Conservation (phyloP, 30 jellyfish, hydroid and myxozoan species). For the Phacellophora camtschatica region DNA sequence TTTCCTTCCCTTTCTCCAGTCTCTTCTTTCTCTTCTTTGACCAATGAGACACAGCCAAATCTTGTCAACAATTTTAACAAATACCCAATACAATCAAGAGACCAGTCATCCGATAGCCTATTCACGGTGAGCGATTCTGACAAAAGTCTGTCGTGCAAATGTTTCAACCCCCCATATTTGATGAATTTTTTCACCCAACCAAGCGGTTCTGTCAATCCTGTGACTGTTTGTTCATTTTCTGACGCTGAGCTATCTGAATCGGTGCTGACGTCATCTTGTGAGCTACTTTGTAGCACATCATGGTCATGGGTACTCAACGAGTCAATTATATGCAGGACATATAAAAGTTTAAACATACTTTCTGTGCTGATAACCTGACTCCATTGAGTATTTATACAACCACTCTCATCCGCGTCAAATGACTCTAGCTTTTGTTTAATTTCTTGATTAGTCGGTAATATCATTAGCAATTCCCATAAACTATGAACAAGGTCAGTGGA, state of each 20-base stretch:
- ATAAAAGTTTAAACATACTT: slow-evolving; percentile 74
- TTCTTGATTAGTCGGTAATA: slow-evolving; percentile 82
- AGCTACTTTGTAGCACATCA: slow-evolving; percentile 23
- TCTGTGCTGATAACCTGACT: slow-evolving; percentile 53
- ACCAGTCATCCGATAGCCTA: slow-evolving; percentile 85
- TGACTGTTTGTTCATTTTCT: slow-evolving; percentile 63
- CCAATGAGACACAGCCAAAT: slow-evolving; percentile 78
- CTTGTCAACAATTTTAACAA: slow-evolving; percentile 84
- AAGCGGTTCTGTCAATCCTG: slow-evolving; percentile 45
- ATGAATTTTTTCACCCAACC: slow-evolving; percentile 85
- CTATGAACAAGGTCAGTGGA: slow-evolving; percentile 73
- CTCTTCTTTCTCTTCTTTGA: slow-evolving; percentile 57
- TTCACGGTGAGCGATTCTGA: slow-evolving; percentile 39
- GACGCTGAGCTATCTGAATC: slow-evolving; percentile 88
- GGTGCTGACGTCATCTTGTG: slow-evolving; percentile 74
- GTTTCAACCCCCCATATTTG: slow-evolving; percentile 78
- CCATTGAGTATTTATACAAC: slow-evolving; percentile 30
- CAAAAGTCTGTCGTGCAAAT: slow-evolving; percentile 58
- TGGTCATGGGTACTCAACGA: slow-evolving; percentile 64
- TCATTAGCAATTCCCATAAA: slow-evolving; percentile 89
- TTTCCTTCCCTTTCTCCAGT: slow-evolving; percentile 46
- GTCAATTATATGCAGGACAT: slow-evolving; percentile 91
- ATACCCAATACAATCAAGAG: slow-evolving; percentile 73
- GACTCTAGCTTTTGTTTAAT: slow-evolving; percentile 38
- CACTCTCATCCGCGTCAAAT: slow-evolving; percentile 35